A percentile compares a stretch with the other conserved stretches of the same genome.
phyloP scores from a whole-genome alignment of 2,888 invertebrate genomes.

The Hypsopygia costalis region DNA sequence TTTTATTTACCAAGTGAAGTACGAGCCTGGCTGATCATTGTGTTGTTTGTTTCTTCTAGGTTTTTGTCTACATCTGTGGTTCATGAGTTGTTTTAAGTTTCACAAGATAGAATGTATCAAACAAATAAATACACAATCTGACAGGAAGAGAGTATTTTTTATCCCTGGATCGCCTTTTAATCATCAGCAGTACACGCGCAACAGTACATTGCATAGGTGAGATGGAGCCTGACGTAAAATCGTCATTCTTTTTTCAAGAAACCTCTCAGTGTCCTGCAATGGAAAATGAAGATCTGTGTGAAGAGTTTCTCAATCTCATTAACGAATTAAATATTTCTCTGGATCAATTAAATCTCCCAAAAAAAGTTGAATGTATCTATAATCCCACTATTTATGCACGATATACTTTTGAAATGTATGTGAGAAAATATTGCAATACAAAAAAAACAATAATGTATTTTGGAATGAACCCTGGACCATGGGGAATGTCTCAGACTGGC shows the following conservation, averaged over 20 bases:
- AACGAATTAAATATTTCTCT: slow-evolving; percentile 67
- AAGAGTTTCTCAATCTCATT: slow-evolving; percentile 49
- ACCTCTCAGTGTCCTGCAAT: neutral
- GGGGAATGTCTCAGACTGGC: slow-evolving; percentile 97
- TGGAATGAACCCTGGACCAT: slow-evolving; percentile 98
- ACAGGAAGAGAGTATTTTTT: too few species aligned
- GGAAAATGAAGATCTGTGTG: slow-evolving; percentile 26
- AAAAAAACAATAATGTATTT: slow-evolving; percentile 89
- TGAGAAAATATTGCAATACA: slow-evolving; percentile 84
- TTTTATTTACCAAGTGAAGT: too few species aligned
- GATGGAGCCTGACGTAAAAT: slow-evolving; percentile 41
- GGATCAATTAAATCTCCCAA: slow-evolving; percentile 64
- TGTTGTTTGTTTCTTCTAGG: too few species aligned
- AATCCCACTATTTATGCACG: slow-evolving; percentile 94
- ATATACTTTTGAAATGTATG: slow-evolving; percentile 87
- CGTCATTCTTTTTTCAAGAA: slow-evolving; percentile 44
- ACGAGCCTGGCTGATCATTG: too few species aligned
- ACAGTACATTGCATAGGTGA: neutral
- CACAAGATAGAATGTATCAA: too few species aligned
- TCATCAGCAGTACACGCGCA: neutral
- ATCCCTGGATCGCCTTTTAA: too few species aligned
- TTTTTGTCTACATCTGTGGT: too few species aligned
- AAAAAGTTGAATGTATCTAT: slow-evolving; percentile 85
- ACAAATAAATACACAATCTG: too few species aligned
- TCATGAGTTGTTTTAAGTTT: too few species aligned